A percentile compares a stretch with the other conserved stretches of the same genome.
phyloP scores from a whole-genome alignment of 2,113 vertebrate species.

The Caretta caretta region DNA sequence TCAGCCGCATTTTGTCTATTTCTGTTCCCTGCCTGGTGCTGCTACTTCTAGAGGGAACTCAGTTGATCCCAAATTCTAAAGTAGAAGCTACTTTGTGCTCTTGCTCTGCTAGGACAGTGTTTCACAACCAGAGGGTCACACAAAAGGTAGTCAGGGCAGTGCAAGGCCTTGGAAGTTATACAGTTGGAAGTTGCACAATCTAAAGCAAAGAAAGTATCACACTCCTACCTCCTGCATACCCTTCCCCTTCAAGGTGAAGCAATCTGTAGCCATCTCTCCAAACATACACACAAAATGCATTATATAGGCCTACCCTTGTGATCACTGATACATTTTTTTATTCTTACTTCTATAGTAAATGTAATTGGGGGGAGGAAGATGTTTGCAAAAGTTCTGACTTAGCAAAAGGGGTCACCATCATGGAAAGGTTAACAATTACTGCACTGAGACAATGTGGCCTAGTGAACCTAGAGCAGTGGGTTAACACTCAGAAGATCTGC shows the following conservation, averaged over 20 bases:
- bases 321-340: no score
- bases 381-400: background rate
- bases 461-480: background rate
- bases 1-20: background rate
- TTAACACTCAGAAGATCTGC: background rate
- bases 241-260: background rate
- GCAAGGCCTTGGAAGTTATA: background rate
- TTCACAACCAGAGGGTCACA: background rate
- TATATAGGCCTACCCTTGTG: no score
- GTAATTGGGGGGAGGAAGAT: background rate
- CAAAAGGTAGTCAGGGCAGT: background rate
- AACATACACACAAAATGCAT: background rate
- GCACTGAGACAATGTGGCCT: background rate
- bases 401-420: background rate
- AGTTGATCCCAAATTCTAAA: background rate
- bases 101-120: background rate
- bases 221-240: background rate
- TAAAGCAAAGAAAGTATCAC: background rate
- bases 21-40: background rate
- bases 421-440: background rate
- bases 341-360: no score
- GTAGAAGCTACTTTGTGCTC: background rate
- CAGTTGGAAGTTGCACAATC: background rate
- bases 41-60: background rate
- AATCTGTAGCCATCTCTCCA: background rate